Base-by-base conservation (phyloP, 1,140 invertebrate species). In the Pseudomyrmex sp. region DNA sequence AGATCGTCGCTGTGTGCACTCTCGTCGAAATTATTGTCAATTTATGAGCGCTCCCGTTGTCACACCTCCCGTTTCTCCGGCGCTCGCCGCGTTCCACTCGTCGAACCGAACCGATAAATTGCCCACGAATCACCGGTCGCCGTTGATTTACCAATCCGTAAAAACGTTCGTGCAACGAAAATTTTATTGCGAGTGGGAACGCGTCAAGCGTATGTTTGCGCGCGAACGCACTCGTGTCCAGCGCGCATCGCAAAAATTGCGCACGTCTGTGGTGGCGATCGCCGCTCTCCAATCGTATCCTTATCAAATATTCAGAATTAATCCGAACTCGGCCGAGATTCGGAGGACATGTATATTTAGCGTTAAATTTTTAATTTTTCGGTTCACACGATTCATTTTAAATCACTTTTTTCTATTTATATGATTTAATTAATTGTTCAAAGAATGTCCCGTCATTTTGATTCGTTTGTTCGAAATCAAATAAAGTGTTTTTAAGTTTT, bases 1-100 rank as follows among this genome's bases (percentile, higher is more conserved):
- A n/a, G 68, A 58, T 63, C 73, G 73, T 63, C 77, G 75, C 35
- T 35, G 65, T 80, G 83, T 88, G 83, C 80, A 88, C 84, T 91
- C 87, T 88, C 20, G 79, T 88, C 74, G 90, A 88, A 92, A 89
- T 92, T 91, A 92, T 92, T 89, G 87, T 80, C 83, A 92, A 92
- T 92, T 92, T 92, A 92, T 87, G 91, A 88, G 83, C 70, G 4
- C 20, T 35, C 35, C 82, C 82, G 82, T 91, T 89, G 89, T 91
- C 91, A 87, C 91, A 85, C 88, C 89, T 91, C 83, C 87, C 87
- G 86, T 91, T 35, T 86, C 84, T 65, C 83, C 9, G 50, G 18
- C 15, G 18, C 15, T 48, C 68, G 23, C 84, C 82, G 61, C 82
- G 85, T 35, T 8, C 58, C 44, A 75, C 76, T 75, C 62, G 80